phyloP scores from a whole-genome alignment of 2,113 vertebrate genomes.

The Arothron firmamentum region DNA sequence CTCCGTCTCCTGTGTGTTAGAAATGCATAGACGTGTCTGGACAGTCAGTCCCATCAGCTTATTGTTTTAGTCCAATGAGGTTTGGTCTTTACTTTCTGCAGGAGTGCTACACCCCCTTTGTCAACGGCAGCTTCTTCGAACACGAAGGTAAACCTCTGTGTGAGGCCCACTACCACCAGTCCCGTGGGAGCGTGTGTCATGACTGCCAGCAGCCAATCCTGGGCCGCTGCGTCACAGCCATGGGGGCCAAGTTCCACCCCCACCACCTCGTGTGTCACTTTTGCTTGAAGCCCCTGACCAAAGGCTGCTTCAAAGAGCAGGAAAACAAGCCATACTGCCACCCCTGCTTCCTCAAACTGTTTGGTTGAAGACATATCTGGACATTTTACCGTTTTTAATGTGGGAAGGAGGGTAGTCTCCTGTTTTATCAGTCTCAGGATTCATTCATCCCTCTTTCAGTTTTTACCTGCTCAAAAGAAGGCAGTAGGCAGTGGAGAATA shows the following conservation, averaged over 20 bases:
- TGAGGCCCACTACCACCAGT: slow-evolving; percentile 88
- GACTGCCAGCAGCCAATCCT: slow-evolving; percentile 89
- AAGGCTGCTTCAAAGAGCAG: slow-evolving; percentile 92
- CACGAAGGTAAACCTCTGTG: slow-evolving; percentile 86
- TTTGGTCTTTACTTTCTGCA: slow-evolving; percentile 21
- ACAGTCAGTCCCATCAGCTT: background rate
- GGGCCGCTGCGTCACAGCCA: slow-evolving; percentile 88
- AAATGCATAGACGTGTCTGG: background rate
- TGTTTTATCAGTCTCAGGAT: slow-evolving; percentile 28
- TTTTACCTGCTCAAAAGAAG: background rate
- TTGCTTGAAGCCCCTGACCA: slow-evolving; percentile 87
- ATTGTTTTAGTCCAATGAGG: slow-evolving; percentile 7
- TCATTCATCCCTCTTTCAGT: background rate
- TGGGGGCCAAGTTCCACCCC: slow-evolving; percentile 90
- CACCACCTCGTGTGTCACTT: slow-evolving; percentile 92
- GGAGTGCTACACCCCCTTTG: slow-evolving; percentile 88
- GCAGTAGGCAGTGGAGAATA: background rate
- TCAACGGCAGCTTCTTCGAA: slow-evolving; percentile 90
- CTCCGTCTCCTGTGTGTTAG: background rate
- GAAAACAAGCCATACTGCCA: slow-evolving; percentile 92
- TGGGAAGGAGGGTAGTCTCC: slow-evolving; percentile 42
- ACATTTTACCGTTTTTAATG: slow-evolving; percentile 22
- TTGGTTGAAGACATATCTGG: slow-evolving; percentile 58
- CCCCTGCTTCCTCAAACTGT: slow-evolving; percentile 89
- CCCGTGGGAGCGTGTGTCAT: slow-evolving; percentile 85